Base-by-base conservation (phyloP, 2,797 vertebrate species). In the Molossus molossus region DNA sequence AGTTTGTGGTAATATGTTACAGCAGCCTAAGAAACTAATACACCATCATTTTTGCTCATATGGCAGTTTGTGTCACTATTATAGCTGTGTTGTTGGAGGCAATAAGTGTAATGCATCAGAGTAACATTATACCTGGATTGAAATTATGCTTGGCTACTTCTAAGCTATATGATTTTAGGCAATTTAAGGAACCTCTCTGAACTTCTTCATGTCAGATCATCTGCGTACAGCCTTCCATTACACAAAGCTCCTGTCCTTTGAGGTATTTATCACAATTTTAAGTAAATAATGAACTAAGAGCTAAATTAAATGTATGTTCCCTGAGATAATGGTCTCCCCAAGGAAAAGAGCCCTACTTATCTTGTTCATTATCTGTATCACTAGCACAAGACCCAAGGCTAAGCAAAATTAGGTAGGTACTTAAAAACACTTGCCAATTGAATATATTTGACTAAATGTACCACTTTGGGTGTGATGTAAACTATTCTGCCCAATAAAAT, bases 211-310 rank as follows among this genome's bases (percentile, higher is more conserved):
- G 6, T 77, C 37, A 67, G 37, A 50, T 50, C 62, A 67, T 67
- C 48, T 72, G n/a, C 58, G 45, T 25, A 65, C 21, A 60, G 40
- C 11, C 13, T 67, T 89, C 33, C 25, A 15, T 1, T 58, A 50
- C 45, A 81, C 57, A 3, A 8, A 80, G 11, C 33, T 69, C 27
- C 48, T 90, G 76, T 94, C 40, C 18, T 94, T 86, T 50, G 73
- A 69, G 72, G 57, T 76, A 73, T 84, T 96, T 91, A 80, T 93
- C 80, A 87, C 60, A 91, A 91, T 60, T 87, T 87, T 62, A 93
- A 91, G 67, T 80, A 90, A 50, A 96, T 89, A 84, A 84, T 75
- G 48, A 83, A 58, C 33, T 79, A 70, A 89, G 25, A 83, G 60
- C 67, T 64, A 94, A 91, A 91, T 97, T 95, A 92, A 90, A 91